Evolutionary conservation across 2,113 vertebrate species (phyloP).

Genomic region (Tursiops truncatus): DNA sequence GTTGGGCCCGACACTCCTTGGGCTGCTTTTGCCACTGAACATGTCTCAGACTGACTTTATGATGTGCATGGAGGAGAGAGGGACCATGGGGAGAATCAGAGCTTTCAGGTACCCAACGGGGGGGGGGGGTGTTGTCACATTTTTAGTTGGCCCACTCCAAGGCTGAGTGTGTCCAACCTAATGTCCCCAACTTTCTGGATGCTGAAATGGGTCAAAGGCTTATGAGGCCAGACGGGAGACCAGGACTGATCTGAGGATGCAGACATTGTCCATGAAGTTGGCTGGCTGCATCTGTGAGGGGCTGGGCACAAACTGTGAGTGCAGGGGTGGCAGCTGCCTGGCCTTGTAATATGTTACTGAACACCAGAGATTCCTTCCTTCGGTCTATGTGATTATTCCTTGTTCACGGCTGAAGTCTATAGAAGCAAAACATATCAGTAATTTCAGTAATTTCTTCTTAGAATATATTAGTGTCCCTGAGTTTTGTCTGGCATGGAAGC

Average conservation of each 20-base stretch:
- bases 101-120: not conserved
- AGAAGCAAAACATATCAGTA: not conserved
- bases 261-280: not conserved
- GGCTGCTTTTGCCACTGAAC: not conserved
- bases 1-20: not conserved
- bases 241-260: not conserved
- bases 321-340: not conserved
- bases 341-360: not conserved
- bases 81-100: no score
- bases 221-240: not conserved
- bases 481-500: not conserved
- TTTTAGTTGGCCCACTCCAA: not conserved
- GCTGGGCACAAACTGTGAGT: fast-evolving
- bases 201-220: not conserved
- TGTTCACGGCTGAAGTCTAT: not conserved
- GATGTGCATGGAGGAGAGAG: not conserved
- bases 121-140: not conserved
- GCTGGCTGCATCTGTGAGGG: no score
- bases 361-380: not conserved
- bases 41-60: not conserved
- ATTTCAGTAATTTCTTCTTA: not conserved
- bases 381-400: not conserved
- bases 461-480: not conserved
- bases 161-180: not conserved
- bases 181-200: not conserved